A percentile compares a stretch with the other conserved stretches of the same genome.
phyloP scores from a whole-genome alignment of 2,797 vertebrate species.

The Lophotriccus pileatus region DNA sequence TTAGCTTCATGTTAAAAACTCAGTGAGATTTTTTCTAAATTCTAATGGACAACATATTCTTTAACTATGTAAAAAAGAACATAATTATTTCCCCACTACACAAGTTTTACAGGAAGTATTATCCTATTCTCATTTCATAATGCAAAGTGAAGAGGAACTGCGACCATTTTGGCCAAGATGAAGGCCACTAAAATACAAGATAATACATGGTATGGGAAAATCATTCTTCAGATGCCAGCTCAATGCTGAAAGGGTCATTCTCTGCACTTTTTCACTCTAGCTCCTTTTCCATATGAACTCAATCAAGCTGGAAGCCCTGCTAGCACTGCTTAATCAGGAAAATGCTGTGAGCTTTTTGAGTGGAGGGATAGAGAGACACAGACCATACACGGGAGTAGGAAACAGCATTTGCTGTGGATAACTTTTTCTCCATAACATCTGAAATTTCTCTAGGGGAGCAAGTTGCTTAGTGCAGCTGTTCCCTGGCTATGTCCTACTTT shows the following conservation, averaged over 20 bases:
- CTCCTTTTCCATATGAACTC: neutral
- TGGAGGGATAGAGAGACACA: neutral
- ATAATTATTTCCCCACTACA: neutral
- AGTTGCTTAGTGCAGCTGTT: conserved; percentile 45
- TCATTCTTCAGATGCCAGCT: neutral
- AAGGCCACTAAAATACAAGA: neutral
- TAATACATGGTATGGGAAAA: neutral
- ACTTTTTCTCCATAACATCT: neutral
- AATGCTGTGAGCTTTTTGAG: neutral
- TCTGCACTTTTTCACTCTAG: neutral
- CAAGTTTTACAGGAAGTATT: neutral
- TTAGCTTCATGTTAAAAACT: neutral
- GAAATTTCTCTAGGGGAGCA: conserved; percentile 53
- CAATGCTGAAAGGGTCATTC: neutral
- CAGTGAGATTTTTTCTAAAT: neutral
- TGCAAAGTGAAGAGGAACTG: neutral
- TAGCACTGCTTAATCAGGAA: neutral
- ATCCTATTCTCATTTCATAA: neutral
- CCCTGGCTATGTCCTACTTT: conserved; percentile 14
- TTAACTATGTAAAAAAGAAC: neutral
- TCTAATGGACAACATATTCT: neutral
- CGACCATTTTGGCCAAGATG: neutral
- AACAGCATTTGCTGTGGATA: neutral
- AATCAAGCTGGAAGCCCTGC: neutral
- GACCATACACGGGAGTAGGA: neutral